These are phyloP conservation scores for Astyanax mexicanus DNA, from an alignment of 2,797 vertebrate genomes.

Conservation along the genomic window DNA sequence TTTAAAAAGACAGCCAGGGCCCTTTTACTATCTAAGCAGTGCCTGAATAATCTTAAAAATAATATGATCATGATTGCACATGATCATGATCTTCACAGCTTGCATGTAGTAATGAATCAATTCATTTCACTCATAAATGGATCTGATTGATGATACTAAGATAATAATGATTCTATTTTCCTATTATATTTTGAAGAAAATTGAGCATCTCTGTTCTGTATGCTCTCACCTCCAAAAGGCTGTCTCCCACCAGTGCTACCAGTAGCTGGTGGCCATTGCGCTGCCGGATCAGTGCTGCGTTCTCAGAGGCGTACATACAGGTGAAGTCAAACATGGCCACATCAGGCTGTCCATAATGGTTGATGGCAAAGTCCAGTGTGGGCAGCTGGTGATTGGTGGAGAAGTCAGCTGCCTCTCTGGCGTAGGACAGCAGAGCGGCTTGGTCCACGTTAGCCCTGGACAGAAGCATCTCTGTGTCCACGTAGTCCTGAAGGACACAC, in stretches of 20 bases:
- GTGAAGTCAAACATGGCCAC: conserved; percentile 99
- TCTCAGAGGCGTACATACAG: conserved; percentile 98
- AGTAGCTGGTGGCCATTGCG: conserved; percentile 89
- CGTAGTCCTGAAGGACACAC: conserved; percentile 83
- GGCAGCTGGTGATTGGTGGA: conserved; percentile 97
- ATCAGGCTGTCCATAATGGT: conserved; percentile 97
- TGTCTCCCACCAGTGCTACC: conserved; percentile 94
- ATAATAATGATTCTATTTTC: too few species aligned
- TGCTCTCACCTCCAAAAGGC: conserved; percentile 90
- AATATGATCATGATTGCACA: too few species aligned
- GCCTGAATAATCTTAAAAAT: too few species aligned
- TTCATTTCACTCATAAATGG: too few species aligned
- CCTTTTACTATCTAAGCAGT: too few species aligned
- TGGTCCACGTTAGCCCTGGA: conserved; percentile 97
- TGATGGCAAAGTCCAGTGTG: conserved; percentile 94
- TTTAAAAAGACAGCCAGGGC: too few species aligned
- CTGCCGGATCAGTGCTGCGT: conserved; percentile 93
- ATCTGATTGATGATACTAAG: too few species aligned
- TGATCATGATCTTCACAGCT: too few species aligned
- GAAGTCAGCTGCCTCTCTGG: conserved; percentile 93
- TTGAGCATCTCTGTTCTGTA: too few species aligned
- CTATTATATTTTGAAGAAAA: too few species aligned
- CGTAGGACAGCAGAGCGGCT: conserved; percentile 91
- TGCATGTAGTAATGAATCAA: too few species aligned
- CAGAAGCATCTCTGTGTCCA: conserved; percentile 92